Evolutionary conservation across 1,140 invertebrate genomes (phyloP).

Genomic region (Scaptomyza graminum): DNA sequence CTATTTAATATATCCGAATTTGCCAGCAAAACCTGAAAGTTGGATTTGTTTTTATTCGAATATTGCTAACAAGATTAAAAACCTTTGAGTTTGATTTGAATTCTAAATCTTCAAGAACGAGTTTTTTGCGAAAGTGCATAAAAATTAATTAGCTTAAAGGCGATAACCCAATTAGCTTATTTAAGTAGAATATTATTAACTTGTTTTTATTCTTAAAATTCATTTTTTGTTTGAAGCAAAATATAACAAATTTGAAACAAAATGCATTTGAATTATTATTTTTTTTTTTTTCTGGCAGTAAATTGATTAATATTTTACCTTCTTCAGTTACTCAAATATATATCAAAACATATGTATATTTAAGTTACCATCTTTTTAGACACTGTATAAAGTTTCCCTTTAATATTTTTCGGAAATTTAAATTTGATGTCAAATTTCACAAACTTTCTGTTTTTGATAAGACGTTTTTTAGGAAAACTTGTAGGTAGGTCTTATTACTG

Average conservation of each 20-base stretch:
- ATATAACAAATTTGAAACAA: no score
- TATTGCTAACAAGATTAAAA: background rate
- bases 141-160: conserved; percentile 6
- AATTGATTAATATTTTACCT: no score
- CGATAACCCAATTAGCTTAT: conserved; percentile 11
- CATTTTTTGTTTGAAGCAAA: background rate
- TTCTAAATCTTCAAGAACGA: conserved; percentile 8
- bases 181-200: background rate
- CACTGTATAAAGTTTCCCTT: background rate
- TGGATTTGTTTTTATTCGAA: conserved; percentile 13
- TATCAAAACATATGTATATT: background rate
- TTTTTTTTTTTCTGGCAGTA: background rate
- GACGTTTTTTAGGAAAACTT: no score
- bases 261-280: no score
- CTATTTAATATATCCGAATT: background rate
- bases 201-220: conserved; percentile 9
- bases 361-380: background rate
- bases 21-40: background rate
- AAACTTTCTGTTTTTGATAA: no score
- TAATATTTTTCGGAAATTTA: background rate
- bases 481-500: no score
- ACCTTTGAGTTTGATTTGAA: conserved; percentile 6
- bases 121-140: background rate
- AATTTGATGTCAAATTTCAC: no score
- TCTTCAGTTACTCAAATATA: background rate